Evolutionary conservation across 2,888 invertebrate genomes (phyloP), one percentile per base, ranked within the genome.

Genomic region (Xestia c-nigrum): DNA sequence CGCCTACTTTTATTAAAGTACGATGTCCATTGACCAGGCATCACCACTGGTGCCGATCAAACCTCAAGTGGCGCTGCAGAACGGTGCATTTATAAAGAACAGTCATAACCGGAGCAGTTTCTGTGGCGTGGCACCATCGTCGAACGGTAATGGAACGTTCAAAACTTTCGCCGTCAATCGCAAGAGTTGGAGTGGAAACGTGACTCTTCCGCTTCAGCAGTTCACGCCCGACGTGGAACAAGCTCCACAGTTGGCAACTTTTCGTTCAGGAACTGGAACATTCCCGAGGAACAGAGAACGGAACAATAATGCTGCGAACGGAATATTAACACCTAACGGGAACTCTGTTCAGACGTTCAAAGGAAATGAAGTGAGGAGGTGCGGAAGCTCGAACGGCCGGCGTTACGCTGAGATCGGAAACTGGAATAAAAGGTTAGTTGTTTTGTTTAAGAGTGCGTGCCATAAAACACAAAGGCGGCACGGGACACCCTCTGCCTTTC

Each of bases 351-450:
- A 95, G 91, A 94, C 95, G 89, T 93, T 95, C 85, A 95, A 91
- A 94, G 97, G 96, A 95, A 96, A 96, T 96, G 96, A 97, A 94
- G 94, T 96, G 92, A 95, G 96, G 88, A 96, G 96, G 92, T 95
- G 94, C 94, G 96, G 95, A 93, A 95, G 95, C 89, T 91, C 94
- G 83, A 96, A 96, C 93, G 97, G 97, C 89, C 95, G 97, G 84
- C 96, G 97, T 84, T 97, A 97, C 93, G 97, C 97, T 72, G 97
- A 97, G 94, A 97, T 97, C 91, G 97, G 97, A 92, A 96, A 97
- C 94, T 97, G 97, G 97, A 97, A 94, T 92, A 96, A 96, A 94
- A 96, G 96, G 96, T 96, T 89, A 95, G 96, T 93, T 85, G 85
- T 82, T 85, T 87, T 88, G 78, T 87, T 87, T 85, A 81, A 84